Evolutionary conservation across 2,888 invertebrate genomes (phyloP).

Genomic region (Chelonus formosanus): DNA sequence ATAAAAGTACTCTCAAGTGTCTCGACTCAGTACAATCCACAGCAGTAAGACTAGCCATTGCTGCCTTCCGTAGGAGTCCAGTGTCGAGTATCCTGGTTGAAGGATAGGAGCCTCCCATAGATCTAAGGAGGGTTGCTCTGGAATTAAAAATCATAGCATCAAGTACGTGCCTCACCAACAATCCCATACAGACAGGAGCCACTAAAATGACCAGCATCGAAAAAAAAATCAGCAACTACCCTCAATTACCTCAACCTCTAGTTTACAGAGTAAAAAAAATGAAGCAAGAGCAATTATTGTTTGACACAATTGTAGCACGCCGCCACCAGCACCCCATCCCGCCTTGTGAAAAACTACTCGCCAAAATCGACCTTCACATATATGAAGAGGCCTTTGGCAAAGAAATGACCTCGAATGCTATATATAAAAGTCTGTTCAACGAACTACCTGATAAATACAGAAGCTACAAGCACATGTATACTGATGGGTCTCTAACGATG

Average conservation of each 20-base stretch:
- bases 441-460: not conserved
- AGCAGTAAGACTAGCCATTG: conserved; percentile 29
- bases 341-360: not conserved
- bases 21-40: conserved; percentile 24
- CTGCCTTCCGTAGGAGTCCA: conserved; percentile 35
- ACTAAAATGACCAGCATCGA: not conserved
- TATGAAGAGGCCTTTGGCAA: not conserved
- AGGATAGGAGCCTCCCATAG: conserved; percentile 17
- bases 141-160: conserved; percentile 46
- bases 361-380: not conserved
- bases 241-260: not conserved
- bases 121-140: not conserved
- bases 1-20: conserved; percentile 12
- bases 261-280: not conserved
- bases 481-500: conserved; percentile 3
- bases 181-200: not conserved
- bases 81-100: conserved; percentile 22
- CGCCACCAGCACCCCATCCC: not conserved
- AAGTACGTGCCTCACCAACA: not conserved
- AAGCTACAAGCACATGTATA: not conserved
- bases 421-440: not conserved
- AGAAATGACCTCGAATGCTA: not conserved
- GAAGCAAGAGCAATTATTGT: not conserved
- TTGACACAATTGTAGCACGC: not conserved
- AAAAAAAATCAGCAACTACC: not conserved